Conservation (phyloP, 2,797 vertebrate genomes). For the Poeciliopsis gracilis region DNA sequence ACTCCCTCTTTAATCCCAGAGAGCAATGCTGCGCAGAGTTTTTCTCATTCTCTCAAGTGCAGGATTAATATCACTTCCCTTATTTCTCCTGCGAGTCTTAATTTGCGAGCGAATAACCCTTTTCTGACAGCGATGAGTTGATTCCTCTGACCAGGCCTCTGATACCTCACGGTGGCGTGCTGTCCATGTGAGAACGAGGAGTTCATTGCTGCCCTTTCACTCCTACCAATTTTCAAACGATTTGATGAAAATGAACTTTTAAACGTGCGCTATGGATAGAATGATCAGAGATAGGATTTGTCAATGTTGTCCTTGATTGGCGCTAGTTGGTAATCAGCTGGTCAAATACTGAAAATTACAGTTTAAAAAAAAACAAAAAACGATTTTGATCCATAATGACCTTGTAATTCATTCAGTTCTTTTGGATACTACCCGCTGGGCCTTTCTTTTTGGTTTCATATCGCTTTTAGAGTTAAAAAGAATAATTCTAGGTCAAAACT, state of each 20-base stretch:
- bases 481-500: background rate
- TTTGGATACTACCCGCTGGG: background rate
- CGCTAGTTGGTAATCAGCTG: background rate
- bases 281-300: background rate
- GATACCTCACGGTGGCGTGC: background rate
- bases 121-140: background rate
- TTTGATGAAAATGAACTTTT: background rate
- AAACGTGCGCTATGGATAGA: background rate
- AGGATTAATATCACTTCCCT: too few relatives aligned
- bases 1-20: background rate
- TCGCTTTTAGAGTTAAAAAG: background rate
- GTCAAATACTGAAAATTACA: background rate
- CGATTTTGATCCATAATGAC: background rate
- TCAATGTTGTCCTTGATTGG: background rate
- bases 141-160: background rate
- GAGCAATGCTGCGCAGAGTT: background rate
- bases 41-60: background rate
- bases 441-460: background rate
- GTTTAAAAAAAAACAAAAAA: background rate
- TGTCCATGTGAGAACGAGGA: background rate
- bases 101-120: background rate
- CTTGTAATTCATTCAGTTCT: background rate
- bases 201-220: background rate
- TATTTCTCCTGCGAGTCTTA: background rate
- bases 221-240: background rate